Percentiles rank a stretch among this genome's conserved stretches.
phyloP scores from a whole-genome alignment of 2,113 vertebrate species.

The Nicator chloris region DNA sequence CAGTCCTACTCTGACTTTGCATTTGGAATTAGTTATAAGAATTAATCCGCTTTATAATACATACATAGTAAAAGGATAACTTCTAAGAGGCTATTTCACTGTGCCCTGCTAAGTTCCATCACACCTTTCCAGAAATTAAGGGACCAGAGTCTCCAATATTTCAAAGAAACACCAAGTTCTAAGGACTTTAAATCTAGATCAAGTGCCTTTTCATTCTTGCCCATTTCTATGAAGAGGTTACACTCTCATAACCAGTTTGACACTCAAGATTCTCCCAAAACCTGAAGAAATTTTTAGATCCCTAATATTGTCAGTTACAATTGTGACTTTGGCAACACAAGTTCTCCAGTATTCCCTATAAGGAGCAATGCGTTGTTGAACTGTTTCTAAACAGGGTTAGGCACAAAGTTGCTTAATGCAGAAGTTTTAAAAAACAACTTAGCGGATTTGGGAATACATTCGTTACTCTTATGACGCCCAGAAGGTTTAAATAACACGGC shows the following conservation, averaged over 20 bases:
- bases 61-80: neutral
- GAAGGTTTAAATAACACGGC: neutral
- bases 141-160: neutral
- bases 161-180: neutral
- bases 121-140: neutral
- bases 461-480: neutral
- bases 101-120: neutral
- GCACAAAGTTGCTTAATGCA: accelerated
- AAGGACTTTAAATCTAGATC: neutral
- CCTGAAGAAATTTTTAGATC: neutral
- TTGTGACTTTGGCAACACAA: neutral
- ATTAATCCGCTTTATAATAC: neutral
- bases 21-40: neutral
- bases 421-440: neutral
- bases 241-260: neutral
- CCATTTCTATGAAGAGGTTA: neutral
- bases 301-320: neutral
- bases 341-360: neutral
- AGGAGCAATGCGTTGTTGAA: neutral
- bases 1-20: neutral
- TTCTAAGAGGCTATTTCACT: neutral
- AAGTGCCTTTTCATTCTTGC: neutral
- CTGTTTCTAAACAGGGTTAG: neutral
- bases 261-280: neutral
- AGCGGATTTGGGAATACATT: accelerated